Percentiles rank a stretch among this genome's conserved stretches.
phyloP scores from a whole-genome alignment of 2,888 invertebrate species.

The Agonopterix subpropinquella region DNA sequence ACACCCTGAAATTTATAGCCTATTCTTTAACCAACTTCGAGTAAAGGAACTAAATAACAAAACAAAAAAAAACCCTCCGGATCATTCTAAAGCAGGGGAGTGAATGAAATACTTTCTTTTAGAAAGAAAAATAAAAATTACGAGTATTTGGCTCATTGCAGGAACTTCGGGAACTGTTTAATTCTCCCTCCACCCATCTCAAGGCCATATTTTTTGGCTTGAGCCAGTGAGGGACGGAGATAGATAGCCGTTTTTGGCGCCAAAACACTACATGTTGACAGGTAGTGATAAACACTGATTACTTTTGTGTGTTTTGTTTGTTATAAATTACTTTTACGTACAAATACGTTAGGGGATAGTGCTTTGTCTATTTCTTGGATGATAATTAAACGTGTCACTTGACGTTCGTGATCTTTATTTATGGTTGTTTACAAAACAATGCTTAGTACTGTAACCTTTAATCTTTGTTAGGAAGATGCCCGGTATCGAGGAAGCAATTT shows the following conservation, averaged over 20 bases:
- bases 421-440: no score
- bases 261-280: conserved; percentile 7
- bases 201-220: conserved; percentile 8
- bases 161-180: conserved; percentile 15
- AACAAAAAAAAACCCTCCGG: conserved; percentile 37
- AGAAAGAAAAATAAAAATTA: conserved; percentile 21
- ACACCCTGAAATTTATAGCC: conserved; percentile 59
- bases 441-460: no score
- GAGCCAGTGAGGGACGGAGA: conserved; percentile 5
- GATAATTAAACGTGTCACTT: no score
- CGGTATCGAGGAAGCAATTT: no score
- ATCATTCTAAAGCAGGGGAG: conserved; percentile 51
- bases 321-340: conserved; percentile 6
- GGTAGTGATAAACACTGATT: conserved; percentile 12
- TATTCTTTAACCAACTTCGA: conserved; percentile 45
- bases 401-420: no score
- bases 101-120: conserved; percentile 56
- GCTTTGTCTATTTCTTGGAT: background rate
- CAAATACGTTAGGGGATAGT: background rate
- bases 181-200: conserved; percentile 6
- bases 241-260: conserved; percentile 7
- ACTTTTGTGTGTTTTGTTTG: conserved; percentile 7
- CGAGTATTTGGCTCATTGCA: conserved; percentile 13
- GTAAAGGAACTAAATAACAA: conserved; percentile 31
- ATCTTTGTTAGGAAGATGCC: no score